Percentiles rank a stretch among this genome's conserved stretches.
Conservation (phyloP, 2,888 invertebrate species). For the Boloria euphrosyne region DNA sequence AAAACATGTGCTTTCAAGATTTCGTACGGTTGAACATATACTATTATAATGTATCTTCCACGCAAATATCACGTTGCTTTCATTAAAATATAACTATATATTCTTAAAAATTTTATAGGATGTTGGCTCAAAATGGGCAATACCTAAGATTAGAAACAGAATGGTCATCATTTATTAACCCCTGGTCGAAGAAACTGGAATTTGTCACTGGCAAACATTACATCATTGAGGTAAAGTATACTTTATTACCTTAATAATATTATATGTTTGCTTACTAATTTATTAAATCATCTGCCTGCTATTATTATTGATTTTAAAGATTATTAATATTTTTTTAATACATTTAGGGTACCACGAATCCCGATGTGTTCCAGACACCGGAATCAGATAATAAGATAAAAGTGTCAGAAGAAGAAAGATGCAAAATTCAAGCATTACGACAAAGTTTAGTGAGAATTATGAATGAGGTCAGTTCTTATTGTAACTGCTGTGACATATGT, state of each 20-base stretch:
- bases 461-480: constrained; percentile 81
- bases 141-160: constrained; percentile 93
- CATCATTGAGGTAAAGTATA: constrained; percentile 85
- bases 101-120: constrained; percentile 71
- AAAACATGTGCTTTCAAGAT: too few species aligned
- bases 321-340: neutral
- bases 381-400: constrained; percentile 53
- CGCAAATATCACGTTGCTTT: neutral
- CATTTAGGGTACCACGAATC: constrained; percentile 87
- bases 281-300: neutral
- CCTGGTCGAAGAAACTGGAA: constrained; percentile 95
- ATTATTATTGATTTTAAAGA: constrained; percentile 10
- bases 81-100: constrained; percentile 12
- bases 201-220: constrained; percentile 93
- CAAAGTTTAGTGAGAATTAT: constrained; percentile 86
- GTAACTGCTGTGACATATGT: too few species aligned
- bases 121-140: constrained; percentile 91
- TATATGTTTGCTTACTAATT: neutral
- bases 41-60: too few species aligned
- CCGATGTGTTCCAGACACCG: constrained; percentile 86
- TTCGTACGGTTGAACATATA: too few species aligned
- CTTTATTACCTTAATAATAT: neutral
- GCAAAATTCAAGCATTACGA: constrained; percentile 83
- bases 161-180: constrained; percentile 96
- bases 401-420: constrained; percentile 83